phyloP scores from a whole-genome alignment of 1,140 invertebrate species.

The Drosophila nikananu region DNA sequence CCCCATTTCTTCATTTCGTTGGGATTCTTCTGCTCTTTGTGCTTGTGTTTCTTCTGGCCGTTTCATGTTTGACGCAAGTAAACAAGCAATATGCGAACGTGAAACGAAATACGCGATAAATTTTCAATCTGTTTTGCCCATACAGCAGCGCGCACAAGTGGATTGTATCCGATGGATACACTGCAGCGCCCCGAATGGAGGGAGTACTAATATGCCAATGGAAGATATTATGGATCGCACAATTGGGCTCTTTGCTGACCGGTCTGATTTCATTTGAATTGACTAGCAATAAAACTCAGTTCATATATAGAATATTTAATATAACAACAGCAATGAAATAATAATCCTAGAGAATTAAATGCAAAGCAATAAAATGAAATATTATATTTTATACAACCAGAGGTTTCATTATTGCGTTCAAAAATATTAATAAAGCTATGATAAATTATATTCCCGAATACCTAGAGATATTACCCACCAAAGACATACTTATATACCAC shows the following conservation, averaged over 20 bases:
- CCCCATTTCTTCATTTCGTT: slow-evolving; percentile 17
- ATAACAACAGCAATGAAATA: background rate
- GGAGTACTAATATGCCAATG: background rate
- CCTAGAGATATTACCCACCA: background rate
- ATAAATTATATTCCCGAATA: background rate
- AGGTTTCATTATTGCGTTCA: background rate
- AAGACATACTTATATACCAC: too few species aligned
- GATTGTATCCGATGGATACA: slow-evolving; percentile 18
- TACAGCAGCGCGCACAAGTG: slow-evolving; percentile 24
- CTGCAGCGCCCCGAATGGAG: slow-evolving; percentile 1
- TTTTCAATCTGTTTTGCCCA: slow-evolving; percentile 47
- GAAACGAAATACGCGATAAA: slow-evolving; percentile 72
- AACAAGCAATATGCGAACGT: slow-evolving; percentile 63
- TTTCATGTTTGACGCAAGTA: slow-evolving; percentile 76
- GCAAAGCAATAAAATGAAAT: background rate
- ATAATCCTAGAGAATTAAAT: background rate
- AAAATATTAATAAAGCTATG: background rate
- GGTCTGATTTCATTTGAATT: background rate
- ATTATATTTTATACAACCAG: background rate
- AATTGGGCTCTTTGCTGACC: background rate
- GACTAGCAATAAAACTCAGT: background rate
- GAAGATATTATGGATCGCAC: background rate
- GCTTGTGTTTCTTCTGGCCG: slow-evolving; percentile 52
- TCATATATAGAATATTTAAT: background rate
- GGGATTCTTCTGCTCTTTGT: slow-evolving; percentile 22